phyloP scores from a whole-genome alignment of 53 echinoderm and acorn worm genomes.

The Paelopatides confundens region DNA sequence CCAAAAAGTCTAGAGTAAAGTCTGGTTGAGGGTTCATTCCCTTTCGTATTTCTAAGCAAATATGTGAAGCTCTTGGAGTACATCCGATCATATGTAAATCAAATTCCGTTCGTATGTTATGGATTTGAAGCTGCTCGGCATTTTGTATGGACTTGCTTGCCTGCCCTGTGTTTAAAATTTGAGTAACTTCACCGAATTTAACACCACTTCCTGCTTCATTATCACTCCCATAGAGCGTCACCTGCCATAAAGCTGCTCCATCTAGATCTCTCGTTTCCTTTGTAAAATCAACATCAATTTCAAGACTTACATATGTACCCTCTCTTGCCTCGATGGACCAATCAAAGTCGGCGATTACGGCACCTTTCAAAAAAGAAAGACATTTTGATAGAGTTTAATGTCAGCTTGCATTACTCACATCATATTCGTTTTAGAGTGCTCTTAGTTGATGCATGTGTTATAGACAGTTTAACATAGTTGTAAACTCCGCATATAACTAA shows the following conservation, averaged over 20 bases:
- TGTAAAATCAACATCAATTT: constrained; percentile 4
- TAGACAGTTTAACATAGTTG: neutral
- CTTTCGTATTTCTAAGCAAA: constrained; percentile 18
- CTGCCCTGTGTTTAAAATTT: constrained; percentile 21
- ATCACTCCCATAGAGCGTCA: neutral
- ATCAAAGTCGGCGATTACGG: constrained; percentile 19
- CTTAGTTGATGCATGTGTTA: too few species aligned
- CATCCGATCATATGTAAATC: constrained; percentile 25
- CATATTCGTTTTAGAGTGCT: too few species aligned
- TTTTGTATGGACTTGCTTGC: neutral
- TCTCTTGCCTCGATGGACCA: constrained; percentile 15
- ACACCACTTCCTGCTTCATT: neutral
- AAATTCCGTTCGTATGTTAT: constrained; percentile 1
- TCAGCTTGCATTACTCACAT: neutral
- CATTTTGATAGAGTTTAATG: too few species aligned
- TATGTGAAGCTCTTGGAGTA: neutral
- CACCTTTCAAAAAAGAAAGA: constrained; percentile 5
- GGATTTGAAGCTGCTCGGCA: neutral
- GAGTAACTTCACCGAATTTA: neutral
- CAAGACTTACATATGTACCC: neutral
- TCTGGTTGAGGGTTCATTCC: constrained; percentile 13
- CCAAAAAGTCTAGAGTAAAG: neutral
- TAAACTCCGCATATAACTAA: neutral
- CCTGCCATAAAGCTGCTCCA: constrained; percentile 19
- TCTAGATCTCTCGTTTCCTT: constrained; percentile 36